Evolutionary conservation across 2,888 invertebrate genomes (phyloP), one percentile per base, ranked within the genome.

Genomic region (Stenotaenia linearis): DNA sequence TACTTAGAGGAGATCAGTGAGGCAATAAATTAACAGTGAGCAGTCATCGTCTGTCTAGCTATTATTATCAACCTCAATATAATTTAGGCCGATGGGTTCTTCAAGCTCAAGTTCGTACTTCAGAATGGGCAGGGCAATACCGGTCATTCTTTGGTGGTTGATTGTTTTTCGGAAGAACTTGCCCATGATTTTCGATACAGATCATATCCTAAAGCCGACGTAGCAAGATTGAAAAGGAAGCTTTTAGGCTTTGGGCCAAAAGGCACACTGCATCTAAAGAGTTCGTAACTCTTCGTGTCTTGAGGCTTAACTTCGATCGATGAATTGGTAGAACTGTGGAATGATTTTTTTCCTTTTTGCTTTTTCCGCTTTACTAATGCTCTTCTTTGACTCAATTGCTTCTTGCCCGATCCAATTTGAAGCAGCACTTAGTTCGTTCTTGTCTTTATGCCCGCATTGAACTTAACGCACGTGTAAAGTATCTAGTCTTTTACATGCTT

Each of bases 181-280:
- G 23, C 23, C 61, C 12, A 10, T 28, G 61, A 4, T 25, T 23
- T 15, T 61, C 61, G 61, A 61, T 61, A 61, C 61, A 12, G 61
- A 23, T 61, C 61, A 61, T 28, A 23, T 25, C 25, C 61, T 28
- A 25, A 61, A 61, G 61, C 23, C 61, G 61, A 1, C 25, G 15
- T 61, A 1, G 61, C 61, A 61, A 61, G 61, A 61, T 61, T 61
- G 61, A 61, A 61, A 61, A 61, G 28, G 25, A 15, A n/a, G 61
- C 61, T 61, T 28, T 61, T 61, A 28, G 61, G 61, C 25, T 61
- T 61, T 61, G 61, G 61, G 61, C 61, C 61, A 61, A 61, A 61
- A 61, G 61, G 61, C 61, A 61, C 61, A 28, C 15, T 25, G 61
- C 61, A 61, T 61, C 61, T 61, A 15, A 61, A 25, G 28, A 61